phyloP scores from a whole-genome alignment of 2,113 vertebrate genomes.

The Calidris pugnax region DNA sequence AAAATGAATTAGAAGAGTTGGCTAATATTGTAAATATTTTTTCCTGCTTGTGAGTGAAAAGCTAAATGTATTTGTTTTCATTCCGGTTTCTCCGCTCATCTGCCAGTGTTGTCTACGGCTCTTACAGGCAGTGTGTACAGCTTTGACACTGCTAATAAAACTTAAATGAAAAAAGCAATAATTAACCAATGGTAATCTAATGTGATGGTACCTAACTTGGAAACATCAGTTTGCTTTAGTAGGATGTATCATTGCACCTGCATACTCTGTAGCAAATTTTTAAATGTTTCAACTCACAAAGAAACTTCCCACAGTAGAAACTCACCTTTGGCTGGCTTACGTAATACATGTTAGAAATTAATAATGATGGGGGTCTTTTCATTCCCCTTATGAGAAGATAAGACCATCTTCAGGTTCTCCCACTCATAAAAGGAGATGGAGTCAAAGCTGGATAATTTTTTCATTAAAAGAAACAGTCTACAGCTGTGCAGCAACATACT shows the following conservation, averaged over 20 bases:
- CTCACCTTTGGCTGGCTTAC: neutral
- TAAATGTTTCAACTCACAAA: neutral
- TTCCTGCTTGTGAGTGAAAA: neutral
- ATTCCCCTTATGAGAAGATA: constrained; percentile 1
- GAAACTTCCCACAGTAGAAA: neutral
- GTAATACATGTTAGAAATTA: neutral
- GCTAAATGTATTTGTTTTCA: neutral
- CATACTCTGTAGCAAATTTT: neutral
- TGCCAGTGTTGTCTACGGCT: neutral
- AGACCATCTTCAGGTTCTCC: constrained; percentile 17
- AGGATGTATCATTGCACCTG: neutral
- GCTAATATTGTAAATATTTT: neutral
- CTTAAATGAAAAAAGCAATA: neutral
- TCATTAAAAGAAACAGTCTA: neutral
- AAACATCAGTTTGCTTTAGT: neutral
- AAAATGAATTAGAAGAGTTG: neutral
- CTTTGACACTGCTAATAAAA: neutral
- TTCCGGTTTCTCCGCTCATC: neutral
- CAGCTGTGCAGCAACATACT: neutral
- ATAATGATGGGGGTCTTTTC: neutral
- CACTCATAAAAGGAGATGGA: neutral
- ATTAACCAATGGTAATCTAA: fast-evolving
- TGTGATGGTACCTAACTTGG: neutral
- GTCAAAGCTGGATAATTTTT: neutral
- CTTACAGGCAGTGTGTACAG: neutral